Evolutionary conservation across 2,113 vertebrate genomes (phyloP), one percentile per base, ranked within the genome.

Genomic region (Gallinago paraguaiae): DNA sequence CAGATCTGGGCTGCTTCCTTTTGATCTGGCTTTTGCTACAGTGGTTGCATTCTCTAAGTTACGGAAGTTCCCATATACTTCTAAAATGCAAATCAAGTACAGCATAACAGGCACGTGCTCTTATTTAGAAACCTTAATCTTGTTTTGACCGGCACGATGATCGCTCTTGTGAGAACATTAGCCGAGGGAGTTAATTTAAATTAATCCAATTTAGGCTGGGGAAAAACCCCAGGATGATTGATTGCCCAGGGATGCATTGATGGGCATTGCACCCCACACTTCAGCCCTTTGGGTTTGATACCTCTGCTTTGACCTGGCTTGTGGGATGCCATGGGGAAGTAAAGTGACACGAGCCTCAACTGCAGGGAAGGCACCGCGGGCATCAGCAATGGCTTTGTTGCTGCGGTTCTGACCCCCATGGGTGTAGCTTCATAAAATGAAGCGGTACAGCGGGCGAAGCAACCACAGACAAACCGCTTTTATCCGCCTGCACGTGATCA

Each of bases 301-400:
- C 11, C n/a, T 54, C 35, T 56, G 43, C 59, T 67, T 37, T 17
- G 14, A 1, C 19, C 27, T 25, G 22, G 17, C 41, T 85, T 35
- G 23, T 7, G 33, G 37, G 59, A 69, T 35, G 20, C 0, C 0
- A 11, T 10, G 43, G 22, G 31, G 37, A 80, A 74, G 24, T 19
- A 75, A 77, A 86, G 33, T 1, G 6, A 12, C 1, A 4, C 0
- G 4, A 57, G 13, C 31, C 41, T 16, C 0, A 0, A 4, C 2
- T 10, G 31, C 60, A 88, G 50, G 20, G 45, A 46, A n/a, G 27
- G 20, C 59, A 54, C 31, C 2, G 13, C 0, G 1, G 41, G 41
- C 74, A 27, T 3, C 3, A 0, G 46, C 8, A 15, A 12, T 0
- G 5, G 27, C 57, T 45, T 48, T 70, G 48, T 56, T 1, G 41